phyloP scores from a whole-genome alignment of 2,797 vertebrate species.

The Ctenopoma multispine region DNA sequence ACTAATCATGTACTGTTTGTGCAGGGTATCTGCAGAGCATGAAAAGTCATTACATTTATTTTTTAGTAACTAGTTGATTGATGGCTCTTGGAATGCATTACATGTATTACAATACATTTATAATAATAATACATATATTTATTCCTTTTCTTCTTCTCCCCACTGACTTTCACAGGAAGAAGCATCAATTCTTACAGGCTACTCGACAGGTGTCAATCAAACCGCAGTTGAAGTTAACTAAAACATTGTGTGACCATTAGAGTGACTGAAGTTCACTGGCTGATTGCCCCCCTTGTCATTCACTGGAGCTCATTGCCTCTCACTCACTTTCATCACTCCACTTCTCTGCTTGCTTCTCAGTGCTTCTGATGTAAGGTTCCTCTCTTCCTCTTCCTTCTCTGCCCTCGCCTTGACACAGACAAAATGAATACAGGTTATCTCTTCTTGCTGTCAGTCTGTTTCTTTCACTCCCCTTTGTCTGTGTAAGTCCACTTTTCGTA shows the following conservation, averaged over 20 bases:
- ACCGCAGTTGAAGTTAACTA: constrained; percentile 7
- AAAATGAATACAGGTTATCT: constrained; percentile 45
- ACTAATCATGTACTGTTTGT: not conserved
- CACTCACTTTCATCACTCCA: constrained; percentile 21
- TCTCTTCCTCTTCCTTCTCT: constrained; percentile 43
- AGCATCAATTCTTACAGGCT: constrained; percentile 1
- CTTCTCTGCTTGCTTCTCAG: constrained; percentile 18
- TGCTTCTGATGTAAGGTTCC: constrained; percentile 37
- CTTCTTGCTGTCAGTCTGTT: constrained; percentile 15
- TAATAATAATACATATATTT: too few species aligned
- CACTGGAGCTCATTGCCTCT: constrained; percentile 23
- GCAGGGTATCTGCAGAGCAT: not conserved
- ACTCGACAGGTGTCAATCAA: constrained; percentile 43
- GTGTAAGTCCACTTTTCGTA: not conserved
- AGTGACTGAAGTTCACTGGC: constrained; percentile 43
- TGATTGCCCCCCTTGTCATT: constrained; percentile 42
- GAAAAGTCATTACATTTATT: too few species aligned
- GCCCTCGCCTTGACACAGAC: constrained; percentile 37
- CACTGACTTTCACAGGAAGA: not conserved
- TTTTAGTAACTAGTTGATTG: too few species aligned
- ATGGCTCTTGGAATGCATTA: too few species aligned
- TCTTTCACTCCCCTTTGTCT: not conserved
- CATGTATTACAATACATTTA: too few species aligned
- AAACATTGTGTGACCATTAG: constrained; percentile 37
- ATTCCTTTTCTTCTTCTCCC: not conserved